Evolutionary conservation across 1,140 invertebrate genomes (phyloP).

Genomic region (Cherax quadricarinatus): DNA sequence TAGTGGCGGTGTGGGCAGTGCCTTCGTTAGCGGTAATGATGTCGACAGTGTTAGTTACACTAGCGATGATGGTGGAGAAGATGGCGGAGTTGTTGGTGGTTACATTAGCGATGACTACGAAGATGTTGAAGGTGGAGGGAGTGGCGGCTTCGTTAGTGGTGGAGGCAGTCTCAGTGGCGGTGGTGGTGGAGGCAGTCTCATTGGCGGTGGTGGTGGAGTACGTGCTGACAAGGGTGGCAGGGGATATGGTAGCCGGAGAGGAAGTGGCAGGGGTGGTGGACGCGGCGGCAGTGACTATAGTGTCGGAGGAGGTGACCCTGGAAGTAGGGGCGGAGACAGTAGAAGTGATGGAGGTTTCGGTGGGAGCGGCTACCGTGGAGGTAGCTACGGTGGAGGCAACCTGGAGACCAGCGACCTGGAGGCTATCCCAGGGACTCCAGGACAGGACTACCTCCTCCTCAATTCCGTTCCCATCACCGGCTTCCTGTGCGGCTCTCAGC

Average conservation of each 20-base stretch:
- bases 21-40: not conserved
- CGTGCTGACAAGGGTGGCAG: too few relatives aligned
- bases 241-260: not conserved
- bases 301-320: not conserved
- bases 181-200: not conserved
- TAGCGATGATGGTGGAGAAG: not conserved
- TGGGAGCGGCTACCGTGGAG: slow-evolving; percentile 7
- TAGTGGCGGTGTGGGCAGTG: not conserved
- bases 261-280: not conserved
- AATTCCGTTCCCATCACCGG: not conserved
- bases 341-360: not conserved
- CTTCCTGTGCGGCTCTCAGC: slow-evolving; percentile 19
- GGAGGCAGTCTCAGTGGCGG: not conserved
- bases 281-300: not conserved
- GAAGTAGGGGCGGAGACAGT: not conserved
- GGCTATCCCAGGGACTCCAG: slow-evolving; percentile 23
- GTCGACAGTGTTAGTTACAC: not conserved
- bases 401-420: not conserved
- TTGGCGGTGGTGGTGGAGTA: not conserved
- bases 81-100: too few relatives aligned
- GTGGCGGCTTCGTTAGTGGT: not conserved
- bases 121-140: not conserved
- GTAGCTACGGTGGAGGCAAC: not conserved
- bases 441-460: slow-evolving; percentile 25
- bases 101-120: not conserved